Base-by-base conservation (phyloP, 2,797 vertebrate species). In the Rhinophrynus dorsalis region DNA sequence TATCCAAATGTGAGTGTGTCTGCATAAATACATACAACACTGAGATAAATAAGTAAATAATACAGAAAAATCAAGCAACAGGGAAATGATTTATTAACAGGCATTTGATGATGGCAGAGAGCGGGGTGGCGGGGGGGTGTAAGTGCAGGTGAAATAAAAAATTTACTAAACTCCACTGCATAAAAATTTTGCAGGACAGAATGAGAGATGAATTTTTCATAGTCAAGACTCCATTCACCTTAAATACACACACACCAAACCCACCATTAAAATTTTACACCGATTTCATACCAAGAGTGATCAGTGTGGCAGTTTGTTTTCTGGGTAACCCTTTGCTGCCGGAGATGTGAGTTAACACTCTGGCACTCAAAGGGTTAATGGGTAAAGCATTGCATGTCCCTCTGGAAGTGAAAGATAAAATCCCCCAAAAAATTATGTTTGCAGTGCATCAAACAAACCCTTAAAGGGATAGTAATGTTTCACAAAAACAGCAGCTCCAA, bases 61-160 rank as follows among this genome's bases (percentile, higher is more conserved):
- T 48, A 45, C 54, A 66, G 66, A 59, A 66, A n/a, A n/a, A n/a
- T 57, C 45, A 62, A 66, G 12, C 12, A 30, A 27, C 35, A n/a
- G 20, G 15, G 69, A 65, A 59, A 73, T 73, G 27, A 66, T 73
- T 73, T 73, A 73, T 73, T 73, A 59, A 73, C 69, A 40, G 15
- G 44, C 30, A 26, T 42, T 27, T 24, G 64, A 48, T 52, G 69
- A 58, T 30, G 54, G 40, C 40, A 44, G 40, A 23, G 35, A 59
- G 55, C 35, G 54, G 32, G 52, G 20, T 6, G 44, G 20, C 17
- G 7, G 32, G 32, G 60, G 32, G 50, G 42, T 52, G 38, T 73
- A 59, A 73, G 69, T 66, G 69, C 69, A 73, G 69, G 62, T 73
- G 35, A 33, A 73, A 73, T 73, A 33, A 73, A 73, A 73, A 73